phyloP scores from a whole-genome alignment of 35 echinoderm and acorn worm genomes.

The Acanthaster planci region DNA sequence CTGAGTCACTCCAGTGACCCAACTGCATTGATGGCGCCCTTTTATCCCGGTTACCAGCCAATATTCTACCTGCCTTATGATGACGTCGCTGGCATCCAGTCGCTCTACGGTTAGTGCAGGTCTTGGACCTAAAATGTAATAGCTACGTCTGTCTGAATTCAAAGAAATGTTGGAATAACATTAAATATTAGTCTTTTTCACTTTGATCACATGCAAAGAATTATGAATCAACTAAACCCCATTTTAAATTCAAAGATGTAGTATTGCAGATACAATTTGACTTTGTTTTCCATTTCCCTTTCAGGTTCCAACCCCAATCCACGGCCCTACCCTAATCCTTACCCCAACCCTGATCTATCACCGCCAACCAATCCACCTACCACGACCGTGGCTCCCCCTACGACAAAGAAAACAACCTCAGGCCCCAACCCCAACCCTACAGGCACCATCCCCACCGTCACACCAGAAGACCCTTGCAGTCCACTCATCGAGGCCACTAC shows the following conservation, averaged over 20 bases:
- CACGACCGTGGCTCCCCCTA: neutral
- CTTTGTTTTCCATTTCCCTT: neutral
- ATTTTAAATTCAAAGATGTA: too few relatives aligned
- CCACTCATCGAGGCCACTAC: neutral
- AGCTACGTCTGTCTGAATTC: too few relatives aligned
- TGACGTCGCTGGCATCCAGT: conserved; percentile 57
- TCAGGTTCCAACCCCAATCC: neutral
- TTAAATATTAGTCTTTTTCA: too few relatives aligned
- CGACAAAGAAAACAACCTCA: neutral
- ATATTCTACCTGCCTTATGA: conserved; percentile 56
- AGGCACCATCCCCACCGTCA: neutral
- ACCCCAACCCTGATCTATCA: neutral
- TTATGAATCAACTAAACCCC: too few relatives aligned
- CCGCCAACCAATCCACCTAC: neutral
- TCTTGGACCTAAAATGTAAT: too few relatives aligned
- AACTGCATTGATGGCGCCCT: conserved; percentile 67
- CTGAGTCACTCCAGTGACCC: conserved; percentile 50
- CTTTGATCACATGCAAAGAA: too few relatives aligned
- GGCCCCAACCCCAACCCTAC: neutral
- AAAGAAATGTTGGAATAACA: too few relatives aligned
- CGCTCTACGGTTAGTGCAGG: conserved; percentile 49
- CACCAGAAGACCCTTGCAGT: neutral
- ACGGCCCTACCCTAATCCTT: neutral
- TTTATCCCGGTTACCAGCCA: conserved; percentile 46
- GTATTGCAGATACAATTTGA: too few relatives aligned